phyloP scores from a whole-genome alignment of 2,113 vertebrate species.

The Prunella himalayana region DNA sequence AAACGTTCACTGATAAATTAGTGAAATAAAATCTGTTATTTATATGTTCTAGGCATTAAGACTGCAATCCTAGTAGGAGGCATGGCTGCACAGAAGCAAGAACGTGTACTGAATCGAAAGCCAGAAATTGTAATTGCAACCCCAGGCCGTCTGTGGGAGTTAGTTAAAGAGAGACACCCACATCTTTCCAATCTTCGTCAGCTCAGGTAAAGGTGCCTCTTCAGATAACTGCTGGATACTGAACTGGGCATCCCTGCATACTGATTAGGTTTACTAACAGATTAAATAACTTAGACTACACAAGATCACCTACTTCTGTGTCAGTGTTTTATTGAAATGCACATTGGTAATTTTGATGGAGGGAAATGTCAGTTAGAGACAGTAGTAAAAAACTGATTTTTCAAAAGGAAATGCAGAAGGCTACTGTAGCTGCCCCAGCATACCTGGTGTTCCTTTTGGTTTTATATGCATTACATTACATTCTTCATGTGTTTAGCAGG shows the following conservation, averaged over 20 bases:
- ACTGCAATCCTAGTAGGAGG: slow-evolving; percentile 92
- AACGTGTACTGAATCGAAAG: slow-evolving; percentile 82
- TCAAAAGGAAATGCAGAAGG: background rate
- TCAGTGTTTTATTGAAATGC: background rate
- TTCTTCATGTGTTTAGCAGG: background rate
- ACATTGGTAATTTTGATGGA: background rate
- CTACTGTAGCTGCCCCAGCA: background rate
- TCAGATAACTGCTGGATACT: background rate
- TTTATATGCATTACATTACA: background rate
- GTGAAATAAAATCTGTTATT: background rate
- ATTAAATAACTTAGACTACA: background rate
- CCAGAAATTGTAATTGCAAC: slow-evolving; percentile 94
- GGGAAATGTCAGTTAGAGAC: background rate
- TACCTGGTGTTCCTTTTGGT: background rate
- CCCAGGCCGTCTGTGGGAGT: slow-evolving; percentile 93
- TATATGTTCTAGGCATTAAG: slow-evolving; percentile 78
- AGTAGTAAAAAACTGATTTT: background rate
- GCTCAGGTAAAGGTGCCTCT: slow-evolving; percentile 76
- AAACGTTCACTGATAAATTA: background rate
- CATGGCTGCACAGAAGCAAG: slow-evolving; percentile 91
- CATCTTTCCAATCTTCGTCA: slow-evolving; percentile 85
- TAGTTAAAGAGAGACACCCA: slow-evolving; percentile 86
- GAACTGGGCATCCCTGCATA: background rate
- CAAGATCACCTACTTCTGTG: background rate
- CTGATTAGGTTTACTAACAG: background rate